Base-by-base conservation (phyloP, 2,113 vertebrate genomes). In the Podiceps cristatus region DNA sequence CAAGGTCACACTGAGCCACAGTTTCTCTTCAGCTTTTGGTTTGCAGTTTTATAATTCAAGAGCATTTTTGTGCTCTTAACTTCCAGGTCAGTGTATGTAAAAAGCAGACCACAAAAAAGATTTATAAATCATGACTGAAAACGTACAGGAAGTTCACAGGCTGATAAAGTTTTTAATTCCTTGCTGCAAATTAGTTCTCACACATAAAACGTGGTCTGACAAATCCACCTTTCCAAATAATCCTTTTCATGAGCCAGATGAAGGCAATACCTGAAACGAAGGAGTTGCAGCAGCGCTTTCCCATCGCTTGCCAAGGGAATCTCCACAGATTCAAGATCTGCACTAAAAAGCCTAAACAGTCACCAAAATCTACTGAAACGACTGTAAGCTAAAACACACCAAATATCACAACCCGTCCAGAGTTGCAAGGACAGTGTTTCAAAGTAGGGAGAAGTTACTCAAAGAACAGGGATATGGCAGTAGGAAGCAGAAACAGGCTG, bases 371-470 rank as follows among this genome's bases (percentile, higher is more conserved):
- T 20, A 52, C 35, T 7, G 18, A 27, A 76, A 68, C 19, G 52
- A 7, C 31, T 3, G 0, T 2, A 24, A 25, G 24, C 22, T 56
- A 68, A 72, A 66, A 56, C 50, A 12, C 18, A 33, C 0, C 4
- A 67, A 55, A 73, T 0, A n/a, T 0, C 66, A 64, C 59, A 49
- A 5, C 8, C 37, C 1, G 0, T 2, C 7, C 8, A 56, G 49
- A 49, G 72, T 8, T 25, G 20, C 35, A n/a, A n/a, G 60, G 42
- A 52, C 68, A 77, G 28, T 0, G 0, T 10, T 35, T 5, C 0
- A 0, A 23, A 35, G n/a, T 27, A 29, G 33, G 22, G 13, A 52
- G 49, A 2, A 24, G 59, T 2, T 23, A 4, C 49, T 40, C 14
- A 20, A 10, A 20, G 80, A 63, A 27, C 10, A 5, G 4, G 0